phyloP scores from a whole-genome alignment of 2,113 vertebrate species.

The Heliornis fulica region DNA sequence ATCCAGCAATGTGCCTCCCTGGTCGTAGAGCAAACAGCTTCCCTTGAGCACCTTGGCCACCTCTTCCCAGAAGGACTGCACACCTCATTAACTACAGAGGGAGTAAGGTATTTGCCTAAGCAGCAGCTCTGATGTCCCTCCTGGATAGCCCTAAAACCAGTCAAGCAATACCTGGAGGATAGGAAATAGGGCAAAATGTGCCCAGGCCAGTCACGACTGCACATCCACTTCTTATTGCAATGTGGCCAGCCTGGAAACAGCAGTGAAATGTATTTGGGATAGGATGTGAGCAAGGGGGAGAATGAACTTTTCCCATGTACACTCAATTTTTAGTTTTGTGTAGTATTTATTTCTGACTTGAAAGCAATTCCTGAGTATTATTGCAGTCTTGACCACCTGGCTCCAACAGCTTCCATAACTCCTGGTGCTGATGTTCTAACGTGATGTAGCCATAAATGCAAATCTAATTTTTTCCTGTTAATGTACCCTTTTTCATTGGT shows the following conservation, averaged over 20 bases:
- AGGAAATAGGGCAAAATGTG: conserved; percentile 27
- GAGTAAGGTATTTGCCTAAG: conserved; percentile 13
- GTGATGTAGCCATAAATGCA: conserved; percentile 30
- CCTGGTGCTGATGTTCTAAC: conserved; percentile 40
- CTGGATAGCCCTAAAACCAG: conserved; percentile 28
- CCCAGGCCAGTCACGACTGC: background rate
- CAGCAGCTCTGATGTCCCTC: conserved; percentile 36
- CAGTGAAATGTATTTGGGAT: background rate
- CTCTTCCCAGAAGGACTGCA: conserved; percentile 22
- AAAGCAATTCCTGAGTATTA: conserved; percentile 10
- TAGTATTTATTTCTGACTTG: conserved; percentile 18
- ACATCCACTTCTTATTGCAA: background rate
- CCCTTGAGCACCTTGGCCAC: background rate
- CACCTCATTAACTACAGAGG: background rate
- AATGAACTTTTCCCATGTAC: background rate
- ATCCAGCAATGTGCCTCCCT: background rate
- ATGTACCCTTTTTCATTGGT: conserved; percentile 58
- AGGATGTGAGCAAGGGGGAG: background rate
- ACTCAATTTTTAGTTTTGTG: background rate
- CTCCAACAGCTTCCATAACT: conserved; percentile 18
- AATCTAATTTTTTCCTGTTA: conserved; percentile 5
- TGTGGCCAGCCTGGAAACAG: background rate
- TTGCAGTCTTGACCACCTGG: conserved; percentile 23
- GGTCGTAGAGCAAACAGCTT: background rate
- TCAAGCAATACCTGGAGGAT: conserved; percentile 5